Evolutionary conservation across 2,797 vertebrate genomes (phyloP), one percentile per base, ranked within the genome.

Genomic region (Myotis pilosus): DNA sequence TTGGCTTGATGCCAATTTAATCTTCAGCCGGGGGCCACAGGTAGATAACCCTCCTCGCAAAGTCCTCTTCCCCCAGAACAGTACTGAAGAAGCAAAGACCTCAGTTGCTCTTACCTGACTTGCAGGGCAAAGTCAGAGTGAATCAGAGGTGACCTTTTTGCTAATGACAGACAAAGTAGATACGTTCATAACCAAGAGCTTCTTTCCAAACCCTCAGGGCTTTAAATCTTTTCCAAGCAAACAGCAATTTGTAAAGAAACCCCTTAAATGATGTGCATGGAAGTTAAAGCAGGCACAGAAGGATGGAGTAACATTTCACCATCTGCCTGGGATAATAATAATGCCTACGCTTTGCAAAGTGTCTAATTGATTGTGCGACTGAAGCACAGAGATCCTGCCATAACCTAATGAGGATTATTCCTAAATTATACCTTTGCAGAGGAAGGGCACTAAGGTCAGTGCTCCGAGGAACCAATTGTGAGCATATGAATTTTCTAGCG

Each of bases 91-190:
- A 82, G 87, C 25, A 81, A 64, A 44, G 30, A 68, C 36, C 6
- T 82, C 23, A 3, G 47, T 33, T 74, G 57, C 76, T 76, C 76
- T 90, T 62, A 36, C 36, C 62, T 78, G 57, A 60, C 83, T 89
- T 47, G 6, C 84, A 76, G 44, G 76, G 84, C 57, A 91, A 91
- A 94, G 41, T 82, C 33, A 74, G n/a, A 28, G 80, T 95, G 95
- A 92, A 95, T 95, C 96, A 96, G 66, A 90, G 36, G 79, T 68
- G 93, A 79, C 95, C 94, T 95, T 97, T 96, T 75, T 66, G 60
- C 88, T 88, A 78, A 86, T 94, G 93, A 93, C 87, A 92, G 93
- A 94, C 87, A 91, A 94, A 91, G 74, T 74, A 79, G 72, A 82
- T 60, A 51, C 0, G 2, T 57, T 85, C 41, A 90, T 76, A 92